Base-by-base conservation (phyloP, 2,797 vertebrate species). In the Arnoldichthys spilopterus region DNA sequence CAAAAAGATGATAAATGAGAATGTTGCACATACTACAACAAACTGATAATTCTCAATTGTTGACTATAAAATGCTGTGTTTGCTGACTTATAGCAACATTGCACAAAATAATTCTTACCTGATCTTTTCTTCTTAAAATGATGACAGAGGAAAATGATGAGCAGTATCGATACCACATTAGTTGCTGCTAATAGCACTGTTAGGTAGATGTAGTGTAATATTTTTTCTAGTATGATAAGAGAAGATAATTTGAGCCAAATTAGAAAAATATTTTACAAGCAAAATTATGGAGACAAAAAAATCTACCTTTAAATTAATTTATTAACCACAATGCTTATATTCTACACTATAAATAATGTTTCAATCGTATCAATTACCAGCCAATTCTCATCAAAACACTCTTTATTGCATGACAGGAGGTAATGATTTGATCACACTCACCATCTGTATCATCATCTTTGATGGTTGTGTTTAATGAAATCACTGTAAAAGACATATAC, bases 71-170 rank as follows among this genome's bases (percentile, higher is more conserved):
- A 8, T 28, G 24, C 3, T 15, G 56, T 26, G 7, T 40, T 40
- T 40, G 22, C 54, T 56, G 22, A 8, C 16, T 2, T 59, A 30
- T 26, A 6, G 4, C 59, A 62, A 9, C 1, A 20, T 32, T 62
- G 8, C 11, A 15, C 3, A 40, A 0, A 7, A 12, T 40, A 1
- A 6, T 37, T 40, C 28, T 53, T 34, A 70, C 68, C 68, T 12
- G 47, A 53, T 70, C 26, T 70, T 12, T 34, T 70, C 28, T 70
- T 54, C 49, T 54, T 34, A 53, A 70, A 15, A 20, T 4, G 5
- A 16, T 47, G 43, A 28, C 66, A 34, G 49, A 70, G 68, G 18
- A 7, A 34, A 54, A 70, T 54, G 28, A 53, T 70, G 18, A 70
- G 11, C 7, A 47, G 11, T 53, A 70, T 6, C 1, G 24, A 53